phyloP scores from a whole-genome alignment of 2,888 invertebrate genomes.

The Aethes cnicana region DNA sequence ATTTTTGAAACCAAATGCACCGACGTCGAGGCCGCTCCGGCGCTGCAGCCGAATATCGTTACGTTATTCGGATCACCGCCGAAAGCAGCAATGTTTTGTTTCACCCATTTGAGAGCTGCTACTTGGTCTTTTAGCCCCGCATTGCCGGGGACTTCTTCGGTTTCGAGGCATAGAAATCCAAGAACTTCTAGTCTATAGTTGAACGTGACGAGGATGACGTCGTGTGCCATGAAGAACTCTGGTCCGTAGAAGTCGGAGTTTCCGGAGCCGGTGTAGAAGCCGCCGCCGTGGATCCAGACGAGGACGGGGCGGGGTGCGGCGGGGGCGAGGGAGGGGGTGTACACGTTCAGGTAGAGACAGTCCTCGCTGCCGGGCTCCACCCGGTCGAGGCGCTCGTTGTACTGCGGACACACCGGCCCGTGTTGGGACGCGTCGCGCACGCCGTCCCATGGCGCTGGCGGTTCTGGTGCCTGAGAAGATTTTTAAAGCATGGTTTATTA shows the following conservation, averaged over 20 bases:
- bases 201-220: constrained; percentile 70
- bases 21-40: constrained; percentile 66
- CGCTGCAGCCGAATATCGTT: constrained; percentile 76
- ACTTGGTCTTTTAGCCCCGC: constrained; percentile 77
- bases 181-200: constrained; percentile 77
- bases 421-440: constrained; percentile 63
- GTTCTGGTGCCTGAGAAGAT: constrained; percentile 63
- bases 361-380: constrained; percentile 82
- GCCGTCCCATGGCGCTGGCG: constrained; percentile 66
- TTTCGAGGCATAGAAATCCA: constrained; percentile 73
- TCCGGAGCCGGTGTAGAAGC: constrained; percentile 76
- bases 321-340: constrained; percentile 62
- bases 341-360: constrained; percentile 87
- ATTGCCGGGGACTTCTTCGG: constrained; percentile 72
- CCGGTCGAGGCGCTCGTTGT: constrained; percentile 72
- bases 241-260: constrained; percentile 76
- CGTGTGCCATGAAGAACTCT: constrained; percentile 70
- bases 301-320: constrained; percentile 58
- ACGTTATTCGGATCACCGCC: constrained; percentile 69
- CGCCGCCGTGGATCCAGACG: constrained; percentile 79
- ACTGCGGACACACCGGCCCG: constrained; percentile 73
- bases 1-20: constrained; percentile 68
- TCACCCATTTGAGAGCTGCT: constrained; percentile 75
- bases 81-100: constrained; percentile 65
- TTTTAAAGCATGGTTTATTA: too few relatives aligned